Percentiles rank a stretch among this genome's conserved stretches.
These are phyloP conservation scores for Xiphophorus couchianus DNA, from an alignment of 2,113 vertebrate species.

Conservation along the genomic window DNA sequence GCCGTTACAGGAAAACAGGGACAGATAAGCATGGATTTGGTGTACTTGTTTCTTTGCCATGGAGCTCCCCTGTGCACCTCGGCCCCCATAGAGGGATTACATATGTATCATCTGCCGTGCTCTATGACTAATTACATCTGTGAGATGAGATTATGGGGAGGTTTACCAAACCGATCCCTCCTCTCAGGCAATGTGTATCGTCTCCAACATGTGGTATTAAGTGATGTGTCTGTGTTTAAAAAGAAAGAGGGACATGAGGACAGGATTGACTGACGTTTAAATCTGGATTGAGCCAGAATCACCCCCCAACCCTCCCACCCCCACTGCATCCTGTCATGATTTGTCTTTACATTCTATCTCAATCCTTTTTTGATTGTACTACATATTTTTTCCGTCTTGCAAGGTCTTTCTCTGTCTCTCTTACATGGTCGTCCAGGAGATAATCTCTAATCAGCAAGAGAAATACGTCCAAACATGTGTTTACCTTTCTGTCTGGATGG, in stretches of 20 bases:
- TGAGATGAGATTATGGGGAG: constrained; percentile 82
- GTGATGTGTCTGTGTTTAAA: constrained; percentile 53
- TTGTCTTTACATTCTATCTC: neutral
- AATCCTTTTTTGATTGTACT: neutral
- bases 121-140: constrained; percentile 84
- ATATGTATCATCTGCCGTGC: constrained; percentile 80
- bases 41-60: constrained; percentile 66
- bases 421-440: constrained; percentile 62
- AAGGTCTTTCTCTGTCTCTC: neutral
- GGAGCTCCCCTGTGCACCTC: constrained; percentile 67
- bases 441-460: constrained; percentile 65
- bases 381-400: neutral
- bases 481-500: constrained; percentile 59
- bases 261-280: constrained; percentile 54
- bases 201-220: constrained; percentile 73
- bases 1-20: constrained; percentile 46
- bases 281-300: constrained; percentile 23
- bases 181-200: constrained; percentile 74
- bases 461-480: constrained; percentile 66
- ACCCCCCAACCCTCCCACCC: constrained; percentile 3
- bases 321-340: constrained; percentile 6
- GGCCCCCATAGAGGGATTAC: constrained; percentile 78
- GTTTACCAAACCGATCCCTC: constrained; percentile 77
- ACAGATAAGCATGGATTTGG: constrained; percentile 70
- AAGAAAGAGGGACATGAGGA: constrained; percentile 52